Evolutionary conservation across 2,888 invertebrate species (phyloP), one percentile per base, ranked within the genome.

Genomic region (Euplexia lucipara): DNA sequence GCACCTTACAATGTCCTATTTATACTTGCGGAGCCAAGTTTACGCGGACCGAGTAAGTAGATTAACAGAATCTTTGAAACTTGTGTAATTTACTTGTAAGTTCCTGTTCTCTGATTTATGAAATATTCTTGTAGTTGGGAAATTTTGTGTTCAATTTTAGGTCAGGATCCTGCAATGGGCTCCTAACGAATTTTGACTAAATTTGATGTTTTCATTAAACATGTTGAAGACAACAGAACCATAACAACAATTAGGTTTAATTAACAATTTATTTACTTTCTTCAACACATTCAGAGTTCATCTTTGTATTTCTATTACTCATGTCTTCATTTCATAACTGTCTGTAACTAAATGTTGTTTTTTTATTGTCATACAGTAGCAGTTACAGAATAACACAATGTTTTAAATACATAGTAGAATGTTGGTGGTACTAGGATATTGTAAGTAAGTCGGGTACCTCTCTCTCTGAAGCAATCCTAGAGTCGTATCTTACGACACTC

Each of bases 31-130:
- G 41, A 48, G 48, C 44, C 32, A 65, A 68, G 65, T 70, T 67
- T 63, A 56, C 26, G 45, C 34, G 26, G 49, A 30, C 20, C 32
- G 44, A 70, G 57, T 53, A 70, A 80, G 16, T 48, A 51, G 58
- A 75, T 77, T 75, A 66, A 57, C 61, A 54, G 63, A 70, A 78
- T 73, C 70, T 70, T 74, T 61, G 65, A 59, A 77, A 70, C 54
- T 70, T 53, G 34, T 53, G 54, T 63, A 56, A 70, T 70, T 77
- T 62, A 66, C 37, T 70, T 77, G 44, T 22, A 30, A 67, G 60
- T 63, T 56, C 30, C 34, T 52, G 42, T 16, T 59, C 35, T 58
- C 16, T 45, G 44, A 66, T 57, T 58, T 64, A 67, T 54, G 32
- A 56, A 53, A 65, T 70, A 35, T 56, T 51, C 35, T 60, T 53